Evolutionary conservation across 1,140 invertebrate genomes (phyloP).

Genomic region (Eciton burchellii): DNA sequence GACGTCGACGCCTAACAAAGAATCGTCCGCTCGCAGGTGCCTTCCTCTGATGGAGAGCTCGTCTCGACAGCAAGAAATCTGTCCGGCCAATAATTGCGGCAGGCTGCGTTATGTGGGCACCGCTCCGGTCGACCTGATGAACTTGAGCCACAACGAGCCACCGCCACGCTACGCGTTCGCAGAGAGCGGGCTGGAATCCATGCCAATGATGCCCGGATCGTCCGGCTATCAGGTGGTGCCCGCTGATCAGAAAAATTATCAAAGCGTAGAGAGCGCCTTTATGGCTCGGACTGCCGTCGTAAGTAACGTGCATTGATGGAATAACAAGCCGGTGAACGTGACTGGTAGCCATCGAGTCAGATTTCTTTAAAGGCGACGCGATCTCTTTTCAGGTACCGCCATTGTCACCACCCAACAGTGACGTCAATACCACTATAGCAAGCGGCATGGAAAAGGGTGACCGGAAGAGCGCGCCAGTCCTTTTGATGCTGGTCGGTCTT

Average conservation of each 20-base stretch:
- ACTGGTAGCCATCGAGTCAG: not conserved
- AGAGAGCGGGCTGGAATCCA: constrained; percentile 76
- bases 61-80: constrained; percentile 74
- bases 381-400: constrained; percentile 80
- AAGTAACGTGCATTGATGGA: constrained; percentile 65
- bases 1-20: constrained; percentile 84
- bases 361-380: constrained; percentile 3
- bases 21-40: constrained; percentile 82
- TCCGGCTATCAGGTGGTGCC: constrained; percentile 80
- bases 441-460: constrained; percentile 82
- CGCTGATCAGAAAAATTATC: constrained; percentile 75
- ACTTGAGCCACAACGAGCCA: constrained; percentile 70
- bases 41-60: constrained; percentile 80
- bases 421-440: constrained; percentile 82
- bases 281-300: constrained; percentile 84
- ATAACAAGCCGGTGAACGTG: not conserved
- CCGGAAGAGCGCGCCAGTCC: constrained; percentile 80
- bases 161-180: constrained; percentile 77
- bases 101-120: constrained; percentile 78
- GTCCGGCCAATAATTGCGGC: constrained; percentile 78
- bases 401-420: constrained; percentile 82
- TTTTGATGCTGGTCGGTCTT: constrained; percentile 82
- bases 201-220: constrained; percentile 80
- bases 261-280: constrained; percentile 83
- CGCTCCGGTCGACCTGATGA: constrained; percentile 71